Percentiles rank a stretch among this genome's conserved stretches.
phyloP scores from a whole-genome alignment of 1,140 invertebrate species.

The Drosophila nigromelanica region DNA sequence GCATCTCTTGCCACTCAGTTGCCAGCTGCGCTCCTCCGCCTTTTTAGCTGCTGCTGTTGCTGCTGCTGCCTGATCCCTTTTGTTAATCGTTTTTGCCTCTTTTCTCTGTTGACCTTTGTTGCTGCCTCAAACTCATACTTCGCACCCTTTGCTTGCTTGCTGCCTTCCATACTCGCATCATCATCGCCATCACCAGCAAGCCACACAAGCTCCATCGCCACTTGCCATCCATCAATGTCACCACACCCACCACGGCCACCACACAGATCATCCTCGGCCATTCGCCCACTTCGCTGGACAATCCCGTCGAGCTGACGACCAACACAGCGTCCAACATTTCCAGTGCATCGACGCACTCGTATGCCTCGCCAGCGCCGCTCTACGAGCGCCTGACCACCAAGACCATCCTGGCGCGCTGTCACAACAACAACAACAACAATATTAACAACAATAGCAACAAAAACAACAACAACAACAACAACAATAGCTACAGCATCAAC shows the following conservation, averaged over 20 bases:
- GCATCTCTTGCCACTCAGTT: constrained; percentile 17
- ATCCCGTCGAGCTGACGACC: constrained; percentile 21
- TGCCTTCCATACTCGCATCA: constrained; percentile 38
- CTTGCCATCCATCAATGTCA: constrained; percentile 77
- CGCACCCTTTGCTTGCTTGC: constrained; percentile 58
- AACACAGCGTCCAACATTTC: constrained; percentile 33
- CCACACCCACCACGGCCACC: constrained; percentile 72
- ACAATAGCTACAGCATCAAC: constrained; percentile 61
- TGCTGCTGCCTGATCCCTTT: constrained; percentile 63
- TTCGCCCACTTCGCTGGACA: constrained; percentile 34
- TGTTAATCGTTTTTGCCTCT: constrained; percentile 73
- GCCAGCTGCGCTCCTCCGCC: neutral
- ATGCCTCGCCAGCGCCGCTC: constrained; percentile 56
- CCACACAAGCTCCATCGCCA: constrained; percentile 64
- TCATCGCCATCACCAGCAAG: constrained; percentile 45
- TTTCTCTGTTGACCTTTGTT: constrained; percentile 76
- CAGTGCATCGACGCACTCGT: constrained; percentile 57
- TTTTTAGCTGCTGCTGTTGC: constrained; percentile 17
- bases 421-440: constrained; percentile 20
- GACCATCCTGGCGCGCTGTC: constrained; percentile 61
- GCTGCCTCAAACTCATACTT: constrained; percentile 54
- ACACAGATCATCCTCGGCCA: constrained; percentile 74
- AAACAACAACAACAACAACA: constrained; percentile 33
- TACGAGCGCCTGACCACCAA: constrained; percentile 71
- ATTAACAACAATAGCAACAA: constrained; percentile 19